Base-by-base conservation (phyloP, 2,888 invertebrate species). In the Lithophane leautieri region DNA sequence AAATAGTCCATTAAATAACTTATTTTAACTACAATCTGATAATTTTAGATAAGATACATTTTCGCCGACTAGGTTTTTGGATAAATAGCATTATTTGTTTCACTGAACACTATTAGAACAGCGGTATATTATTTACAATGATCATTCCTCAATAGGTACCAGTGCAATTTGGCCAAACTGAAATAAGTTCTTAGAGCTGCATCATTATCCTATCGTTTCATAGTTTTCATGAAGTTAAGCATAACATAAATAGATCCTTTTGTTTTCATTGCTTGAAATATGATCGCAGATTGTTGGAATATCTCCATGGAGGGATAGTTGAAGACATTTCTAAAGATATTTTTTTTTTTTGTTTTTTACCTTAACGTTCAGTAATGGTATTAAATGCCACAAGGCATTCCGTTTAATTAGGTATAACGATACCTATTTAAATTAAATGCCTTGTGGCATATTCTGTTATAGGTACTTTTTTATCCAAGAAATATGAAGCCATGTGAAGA, bases 11-110 rank as follows among this genome's bases (percentile, higher is more conserved):
- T 54, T 63, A 47, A 19, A 54, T 77, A n/a, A 56, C 34, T 40
- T 12, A 54, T 40, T 66, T 65, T 54, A 40, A 65, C 42, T 54
- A 28, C 28, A 72, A 78, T 52, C 65, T 28, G 60, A 66, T 78
- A 71, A 78, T 42, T 40, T 60, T 42, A 60, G 65, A 66, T 79
- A 65, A 72, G 34, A 65, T 71, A 77, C 8, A 58, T 63, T 69
- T 60, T 22, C 47, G 19, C 19, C n/a, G 40, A 47, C 62, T 56
- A 47, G 54, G 54, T 25, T 63, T 44, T 50, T 58, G 4, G n/a
- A 47, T 34, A 52, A 22, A 28, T 19, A 16, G n/a, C 0, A 4
- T 16, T 54, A 69, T 50, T 42, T 28, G 19, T 28, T 42, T 50
- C 25, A 58, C 19, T n/a, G 3, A 34, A 22, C 22, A 61, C 25